These are phyloP conservation scores for Amblyornis subalaris DNA, from an alignment of 2,113 vertebrate genomes.

Conservation along the genomic window DNA sequence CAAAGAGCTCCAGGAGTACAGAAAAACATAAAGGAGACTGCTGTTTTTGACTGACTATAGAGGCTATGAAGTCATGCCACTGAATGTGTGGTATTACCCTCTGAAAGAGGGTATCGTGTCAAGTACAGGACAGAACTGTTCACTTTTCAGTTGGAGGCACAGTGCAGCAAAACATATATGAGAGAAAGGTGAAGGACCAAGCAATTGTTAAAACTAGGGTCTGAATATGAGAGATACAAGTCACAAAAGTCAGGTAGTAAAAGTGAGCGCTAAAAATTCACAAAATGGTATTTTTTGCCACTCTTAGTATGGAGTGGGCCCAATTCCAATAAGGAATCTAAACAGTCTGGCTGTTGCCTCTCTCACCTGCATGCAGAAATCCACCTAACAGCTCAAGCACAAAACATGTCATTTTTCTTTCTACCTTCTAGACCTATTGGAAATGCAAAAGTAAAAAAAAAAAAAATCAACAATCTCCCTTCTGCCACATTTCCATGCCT, in stretches of 20 bases:
- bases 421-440: not conserved
- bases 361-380: not conserved
- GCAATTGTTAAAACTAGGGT: not conserved
- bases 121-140: not conserved
- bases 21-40: not conserved
- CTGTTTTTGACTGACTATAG: not conserved
- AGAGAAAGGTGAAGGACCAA: not conserved
- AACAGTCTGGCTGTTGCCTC: not conserved
- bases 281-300: not conserved
- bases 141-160: not conserved
- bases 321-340: not conserved
- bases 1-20: not conserved
- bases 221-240: not conserved
- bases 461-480: not conserved
- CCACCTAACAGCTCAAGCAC: not conserved
- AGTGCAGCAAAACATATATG: fast-evolving
- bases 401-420: not conserved
- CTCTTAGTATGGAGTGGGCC: not conserved
- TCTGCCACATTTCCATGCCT: not conserved
- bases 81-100: not conserved
- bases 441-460: not conserved
- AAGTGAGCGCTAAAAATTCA: not conserved
- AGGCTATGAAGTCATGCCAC: not conserved
- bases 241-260: not conserved
- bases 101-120: not conserved